phyloP scores from a whole-genome alignment of 2,113 vertebrate species.

The Trichomycterus rosablanca region DNA sequence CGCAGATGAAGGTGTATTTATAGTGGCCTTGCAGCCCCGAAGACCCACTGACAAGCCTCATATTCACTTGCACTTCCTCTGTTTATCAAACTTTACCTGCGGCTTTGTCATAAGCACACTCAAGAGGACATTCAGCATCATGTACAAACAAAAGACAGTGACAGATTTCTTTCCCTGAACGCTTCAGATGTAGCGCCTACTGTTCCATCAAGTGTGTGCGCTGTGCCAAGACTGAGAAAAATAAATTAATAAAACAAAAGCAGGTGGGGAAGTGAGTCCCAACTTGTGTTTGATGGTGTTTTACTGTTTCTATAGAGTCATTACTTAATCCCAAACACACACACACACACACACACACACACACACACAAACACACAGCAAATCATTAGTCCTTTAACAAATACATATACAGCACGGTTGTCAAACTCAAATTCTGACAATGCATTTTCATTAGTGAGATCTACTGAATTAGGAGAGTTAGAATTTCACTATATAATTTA shows the following conservation, averaged over 20 bases:
- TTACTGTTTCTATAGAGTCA: not conserved
- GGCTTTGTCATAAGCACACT: constrained; percentile 41
- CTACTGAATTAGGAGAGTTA: too few species aligned
- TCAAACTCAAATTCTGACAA: too few species aligned
- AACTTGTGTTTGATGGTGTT: not conserved
- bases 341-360: not conserved
- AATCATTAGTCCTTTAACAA: too few species aligned
- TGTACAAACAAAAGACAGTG: constrained; percentile 55
- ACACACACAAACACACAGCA: too few species aligned
- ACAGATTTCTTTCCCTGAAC: constrained; percentile 15
- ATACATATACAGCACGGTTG: too few species aligned
- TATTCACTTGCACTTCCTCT: constrained; percentile 86
- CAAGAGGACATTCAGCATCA: constrained; percentile 70
- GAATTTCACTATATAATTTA: too few species aligned
- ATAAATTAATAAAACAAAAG: not conserved
- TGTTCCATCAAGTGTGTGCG: not conserved
- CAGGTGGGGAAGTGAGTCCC: not conserved
- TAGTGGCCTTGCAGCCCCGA: constrained; percentile 70
- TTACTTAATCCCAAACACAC: not conserved
- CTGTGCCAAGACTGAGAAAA: not conserved
- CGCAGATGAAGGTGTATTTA: constrained; percentile 76
- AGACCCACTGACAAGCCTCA: constrained; percentile 72
- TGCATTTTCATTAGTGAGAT: too few species aligned
- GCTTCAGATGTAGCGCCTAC: not conserved
- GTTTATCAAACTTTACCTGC: constrained; percentile 69